Evolutionary conservation across 2,113 vertebrate genomes (phyloP).

Genomic region (Pelodiscus sinensis): DNA sequence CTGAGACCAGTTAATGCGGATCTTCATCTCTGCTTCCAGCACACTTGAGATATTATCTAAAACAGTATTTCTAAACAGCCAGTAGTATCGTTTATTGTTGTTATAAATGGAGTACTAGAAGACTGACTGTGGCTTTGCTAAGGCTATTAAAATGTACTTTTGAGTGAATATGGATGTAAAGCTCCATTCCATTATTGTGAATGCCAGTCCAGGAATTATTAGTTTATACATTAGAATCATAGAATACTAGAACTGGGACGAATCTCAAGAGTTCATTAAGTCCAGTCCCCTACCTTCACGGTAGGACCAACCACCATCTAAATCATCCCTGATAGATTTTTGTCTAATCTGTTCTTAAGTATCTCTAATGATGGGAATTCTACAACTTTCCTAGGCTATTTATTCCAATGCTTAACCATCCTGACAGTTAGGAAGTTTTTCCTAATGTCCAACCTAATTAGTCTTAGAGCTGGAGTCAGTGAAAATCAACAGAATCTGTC

Average conservation of each 20-base stretch:
- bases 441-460: neutral
- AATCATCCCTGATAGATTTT: too few species aligned
- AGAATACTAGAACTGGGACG: too few species aligned
- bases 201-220: constrained; percentile 11
- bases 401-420: too few species aligned
- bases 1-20: neutral
- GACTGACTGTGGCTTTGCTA: neutral
- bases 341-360: too few species aligned
- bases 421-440: too few species aligned
- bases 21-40: constrained; percentile 10
- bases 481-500: neutral
- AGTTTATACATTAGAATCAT: neutral
- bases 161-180: neutral
- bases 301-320: too few species aligned
- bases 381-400: too few species aligned
- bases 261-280: too few species aligned
- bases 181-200: rapidly evolving
- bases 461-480: neutral
- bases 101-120: neutral
- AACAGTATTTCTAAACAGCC: neutral
- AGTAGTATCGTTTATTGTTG: neutral
- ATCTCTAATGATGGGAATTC: too few species aligned
- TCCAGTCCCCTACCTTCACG: too few species aligned
- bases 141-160: neutral
- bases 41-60: neutral